These are phyloP conservation scores for Stenotaenia linearis DNA, from an alignment of 2,888 invertebrate species.

Conservation along the genomic window DNA sequence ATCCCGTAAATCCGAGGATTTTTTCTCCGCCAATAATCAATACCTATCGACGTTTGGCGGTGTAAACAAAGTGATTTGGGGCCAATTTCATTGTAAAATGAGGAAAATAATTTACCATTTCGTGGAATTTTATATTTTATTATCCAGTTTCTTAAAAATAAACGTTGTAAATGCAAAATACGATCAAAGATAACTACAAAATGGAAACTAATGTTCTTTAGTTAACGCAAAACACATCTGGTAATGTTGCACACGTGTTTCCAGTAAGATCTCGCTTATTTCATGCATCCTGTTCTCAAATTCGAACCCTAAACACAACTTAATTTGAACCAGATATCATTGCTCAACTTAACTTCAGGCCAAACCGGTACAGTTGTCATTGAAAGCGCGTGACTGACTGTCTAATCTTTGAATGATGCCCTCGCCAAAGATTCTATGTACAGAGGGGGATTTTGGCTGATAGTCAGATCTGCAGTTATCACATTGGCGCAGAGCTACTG, in stretches of 20 bases:
- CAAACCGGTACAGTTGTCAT: too few species aligned
- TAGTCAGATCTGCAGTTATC: slow-evolving; percentile 20
- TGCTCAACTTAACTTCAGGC: too few species aligned
- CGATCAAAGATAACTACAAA: too few species aligned
- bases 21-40: slow-evolving; percentile 10
- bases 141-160: not conserved
- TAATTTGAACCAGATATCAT: not conserved
- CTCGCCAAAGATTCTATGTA: not conserved
- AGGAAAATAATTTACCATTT: not conserved
- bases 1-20: slow-evolving; percentile 20
- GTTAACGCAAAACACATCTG: too few species aligned
- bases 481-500: slow-evolving; percentile 1
- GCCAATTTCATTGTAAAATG: not conserved
- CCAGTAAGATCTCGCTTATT: not conserved
- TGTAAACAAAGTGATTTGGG: slow-evolving; percentile 19
- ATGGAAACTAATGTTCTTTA: too few species aligned
- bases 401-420: not conserved
- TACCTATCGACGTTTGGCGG: not conserved
- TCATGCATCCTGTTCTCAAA: not conserved
- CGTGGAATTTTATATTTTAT: not conserved
- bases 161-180: too few species aligned
- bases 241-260: not conserved
- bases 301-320: not conserved
- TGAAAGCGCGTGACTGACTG: not conserved
- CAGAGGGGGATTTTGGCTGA: slow-evolving; percentile 14